Evolutionary conservation across 2,888 invertebrate species (phyloP).

Genomic region (Caenorhabditis sp.): DNA sequence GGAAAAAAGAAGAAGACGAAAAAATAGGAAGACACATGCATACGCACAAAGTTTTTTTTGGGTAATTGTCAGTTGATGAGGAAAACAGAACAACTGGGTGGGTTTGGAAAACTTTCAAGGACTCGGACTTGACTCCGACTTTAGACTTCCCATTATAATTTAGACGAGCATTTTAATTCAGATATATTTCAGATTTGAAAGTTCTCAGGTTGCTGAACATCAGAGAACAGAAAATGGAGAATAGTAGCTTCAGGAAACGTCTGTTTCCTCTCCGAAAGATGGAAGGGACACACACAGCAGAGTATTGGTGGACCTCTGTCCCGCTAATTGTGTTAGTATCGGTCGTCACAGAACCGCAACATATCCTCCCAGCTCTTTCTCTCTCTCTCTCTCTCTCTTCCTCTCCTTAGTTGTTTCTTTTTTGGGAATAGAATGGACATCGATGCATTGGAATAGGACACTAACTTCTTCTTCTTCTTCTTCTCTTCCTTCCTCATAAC

Average conservation of each 20-base stretch:
- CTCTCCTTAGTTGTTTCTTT: not conserved
- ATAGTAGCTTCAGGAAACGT: constrained; percentile 23
- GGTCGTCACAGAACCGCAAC: no score
- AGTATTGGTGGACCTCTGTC: constrained; percentile 61
- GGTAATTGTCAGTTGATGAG: constrained; percentile 56
- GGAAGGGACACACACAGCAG: constrained; percentile 39
- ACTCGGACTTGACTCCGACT: no score
- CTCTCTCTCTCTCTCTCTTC: not conserved
- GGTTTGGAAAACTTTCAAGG: no score
- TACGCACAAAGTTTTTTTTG: constrained; percentile 8
- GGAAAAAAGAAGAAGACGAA: constrained; percentile 1
- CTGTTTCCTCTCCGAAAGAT: constrained; percentile 24
- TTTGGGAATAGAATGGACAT: not conserved
- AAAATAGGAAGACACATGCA: constrained; percentile 6
- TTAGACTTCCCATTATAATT: no score
- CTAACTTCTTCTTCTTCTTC: not conserved
- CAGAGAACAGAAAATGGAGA: not conserved
- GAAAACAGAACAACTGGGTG: not conserved
- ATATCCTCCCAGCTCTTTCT: constrained; percentile 1
- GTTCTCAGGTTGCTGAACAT: no score
- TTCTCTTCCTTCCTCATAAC: no score
- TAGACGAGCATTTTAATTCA: no score
- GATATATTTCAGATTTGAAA: no score
- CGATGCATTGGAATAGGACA: no score
- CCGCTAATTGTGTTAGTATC: constrained; percentile 63